phyloP scores from a whole-genome alignment of 2,797 vertebrate genomes.

The Rhabdomys pumilio region DNA sequence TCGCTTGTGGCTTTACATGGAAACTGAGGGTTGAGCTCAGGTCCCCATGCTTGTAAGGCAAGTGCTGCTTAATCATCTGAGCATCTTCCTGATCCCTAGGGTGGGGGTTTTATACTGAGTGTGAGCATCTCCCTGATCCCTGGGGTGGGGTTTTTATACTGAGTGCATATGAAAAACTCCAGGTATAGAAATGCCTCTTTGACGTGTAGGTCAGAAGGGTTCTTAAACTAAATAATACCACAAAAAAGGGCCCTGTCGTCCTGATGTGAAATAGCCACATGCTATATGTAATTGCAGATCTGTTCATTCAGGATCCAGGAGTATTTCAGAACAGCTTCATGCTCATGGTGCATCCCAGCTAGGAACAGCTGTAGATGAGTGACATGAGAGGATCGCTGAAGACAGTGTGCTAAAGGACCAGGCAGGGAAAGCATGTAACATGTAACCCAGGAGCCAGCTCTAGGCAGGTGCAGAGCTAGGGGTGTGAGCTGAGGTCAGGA shows the following conservation, averaged over 20 bases:
- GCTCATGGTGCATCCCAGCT: not conserved
- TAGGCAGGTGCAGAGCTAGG: not conserved
- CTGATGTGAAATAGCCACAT: not conserved
- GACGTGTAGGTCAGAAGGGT: not conserved
- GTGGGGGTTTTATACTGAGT: not conserved
- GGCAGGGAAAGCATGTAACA: not conserved
- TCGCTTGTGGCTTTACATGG: not conserved
- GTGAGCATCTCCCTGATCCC: not conserved
- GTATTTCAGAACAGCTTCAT: not conserved
- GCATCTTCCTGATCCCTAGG: not conserved
- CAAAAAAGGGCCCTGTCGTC: not conserved
- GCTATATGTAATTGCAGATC: not conserved
- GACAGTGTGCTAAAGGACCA: not conserved
- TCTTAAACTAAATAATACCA: not conserved
- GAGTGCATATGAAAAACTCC: not conserved
- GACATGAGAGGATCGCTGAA: not conserved
- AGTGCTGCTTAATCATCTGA: not conserved
- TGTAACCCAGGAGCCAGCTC: not conserved
- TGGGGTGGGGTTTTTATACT: not conserved
- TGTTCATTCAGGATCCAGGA: not conserved
- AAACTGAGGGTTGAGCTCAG: not conserved
- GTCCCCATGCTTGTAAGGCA: not conserved
- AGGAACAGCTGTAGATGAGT: not conserved
- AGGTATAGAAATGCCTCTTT: not conserved
- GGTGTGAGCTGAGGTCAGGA: slow-evolving; percentile 1